Percentiles rank a stretch among this genome's conserved stretches.
These are phyloP conservation scores for Iselma pallidipennis DNA, from an alignment of 2,888 invertebrate species.

Conservation along the genomic window DNA sequence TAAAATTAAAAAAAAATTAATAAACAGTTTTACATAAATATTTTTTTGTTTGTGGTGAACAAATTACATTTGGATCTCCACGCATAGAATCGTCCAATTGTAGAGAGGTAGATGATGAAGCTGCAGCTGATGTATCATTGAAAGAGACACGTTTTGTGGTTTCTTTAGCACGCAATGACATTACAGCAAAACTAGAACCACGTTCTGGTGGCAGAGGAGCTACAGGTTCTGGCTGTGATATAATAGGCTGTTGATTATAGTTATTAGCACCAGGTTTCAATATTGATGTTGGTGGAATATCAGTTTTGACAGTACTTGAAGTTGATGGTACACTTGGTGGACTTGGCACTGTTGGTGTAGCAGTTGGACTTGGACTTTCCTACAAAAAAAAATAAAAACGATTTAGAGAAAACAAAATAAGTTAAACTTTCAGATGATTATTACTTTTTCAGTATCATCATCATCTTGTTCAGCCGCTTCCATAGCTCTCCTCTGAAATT, in stretches of 20 bases:
- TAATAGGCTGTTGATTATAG: constrained; percentile 45
- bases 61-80: constrained; percentile 83
- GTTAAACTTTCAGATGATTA: constrained; percentile 8
- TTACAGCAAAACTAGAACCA: constrained; percentile 85
- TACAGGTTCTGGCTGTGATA: constrained; percentile 42
- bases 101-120: constrained; percentile 55
- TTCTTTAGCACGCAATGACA: constrained; percentile 64
- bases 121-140: constrained; percentile 48
- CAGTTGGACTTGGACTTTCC: constrained; percentile 50
- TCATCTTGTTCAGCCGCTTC: constrained; percentile 73
- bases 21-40: not conserved
- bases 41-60: not conserved
- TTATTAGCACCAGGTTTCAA: constrained; percentile 54
- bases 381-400: constrained; percentile 30
- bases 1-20: constrained; percentile 51
- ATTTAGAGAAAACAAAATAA: not conserved
- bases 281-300: constrained; percentile 50
- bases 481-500: constrained; percentile 90
- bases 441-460: constrained; percentile 68
- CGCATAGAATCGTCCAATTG: constrained; percentile 58
- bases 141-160: constrained; percentile 55
- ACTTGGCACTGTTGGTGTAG: constrained; percentile 51
- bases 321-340: constrained; percentile 48
- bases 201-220: constrained; percentile 83
- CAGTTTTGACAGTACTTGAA: constrained; percentile 48